Evolutionary conservation across 2,888 invertebrate species (phyloP), one percentile per base, ranked within the genome.

Genomic region (Buathra laborator): DNA sequence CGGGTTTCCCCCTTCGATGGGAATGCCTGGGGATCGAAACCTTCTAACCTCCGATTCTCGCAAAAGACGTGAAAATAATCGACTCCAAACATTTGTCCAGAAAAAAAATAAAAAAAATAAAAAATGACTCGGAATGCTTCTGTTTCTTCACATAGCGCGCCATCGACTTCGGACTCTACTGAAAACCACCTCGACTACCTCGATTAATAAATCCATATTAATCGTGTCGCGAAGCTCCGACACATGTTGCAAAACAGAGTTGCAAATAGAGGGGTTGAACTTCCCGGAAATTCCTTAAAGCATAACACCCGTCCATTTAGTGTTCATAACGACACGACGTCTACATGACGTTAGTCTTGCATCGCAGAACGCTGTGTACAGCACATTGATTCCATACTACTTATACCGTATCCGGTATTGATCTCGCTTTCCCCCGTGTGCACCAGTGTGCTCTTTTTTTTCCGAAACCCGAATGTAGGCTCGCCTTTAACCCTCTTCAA

Each of bases 161-260:
- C 68, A 53, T 1, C 12, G 62, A 81, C 46, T 53, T 68, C 77
- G 81, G 67, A 9, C 37, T 56, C 48, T 71, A 80, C 9, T n/a
- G 68, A 83, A 79, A 72, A 81, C 66, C 71, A 67, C 16, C 64
- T 64, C 64, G n/a, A n/a, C n/a, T n/a, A n/a, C n/a, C 51, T 29
- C 29, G 37, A 70, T 84, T 84, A 78, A 77, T 78, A 84, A 81
- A 67, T 74, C 53, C 81, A 51, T 56, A 53, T 68, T 81, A 84
- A 81, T 84, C 77, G 68, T 53, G 62, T 67, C 68, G 29, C 62
- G 64, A 74, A n/a, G 48, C 9, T 46, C 37, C 46, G 71, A 37
- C 53, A 62, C 62, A 51, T 9, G 48, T 72, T 51, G 66, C 24
- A 51, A 19, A 14, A 70, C 62, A 75, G 51, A 43, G 71, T 68